Evolutionary conservation across 2,113 vertebrate genomes (phyloP), one percentile per base, ranked within the genome.

Genomic region (Sylvicapra grimmia): DNA sequence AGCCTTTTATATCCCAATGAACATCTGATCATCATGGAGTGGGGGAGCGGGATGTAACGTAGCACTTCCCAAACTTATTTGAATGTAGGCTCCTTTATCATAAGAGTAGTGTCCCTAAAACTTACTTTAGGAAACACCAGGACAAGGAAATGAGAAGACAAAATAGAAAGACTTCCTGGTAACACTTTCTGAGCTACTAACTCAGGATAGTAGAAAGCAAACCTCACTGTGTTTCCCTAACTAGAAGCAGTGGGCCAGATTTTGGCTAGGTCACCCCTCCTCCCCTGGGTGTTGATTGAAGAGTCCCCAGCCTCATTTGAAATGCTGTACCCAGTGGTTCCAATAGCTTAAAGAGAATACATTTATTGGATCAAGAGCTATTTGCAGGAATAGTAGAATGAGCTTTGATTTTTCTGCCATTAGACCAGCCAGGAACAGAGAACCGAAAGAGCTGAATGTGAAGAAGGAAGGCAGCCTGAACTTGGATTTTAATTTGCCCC

Each of bases 111-210:
- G n/a, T 49, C 80, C 68, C 53, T 86, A 94, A 77, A 93, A 90
- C n/a, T 33, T 27, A 63, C 61, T 92, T 92, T 33, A 82, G 75
- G 90, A 93, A 93, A 89, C 40, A 89, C 33, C 33, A 89, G 53
- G 40, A 59, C 84, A 84, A 88, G 85, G 23, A 84, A 72, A 65
- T 33, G 25, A 90, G 85, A 97, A 84, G 80, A 27, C 11, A 49
- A 85, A 85, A 65, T 47, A 80, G 36, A 92, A 23, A 51, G 14
- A 16, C 18, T 56, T 47, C 13, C n/a, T 86, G 21, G 61, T 53
- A 56, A 68, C 11, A 53, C 51, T 72, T 95, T 72, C 91, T 63
- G 33, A 89, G 33, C n/a, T 90, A 18, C 36, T 40, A 53, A 65
- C 29, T 53, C 7, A 15, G 18, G 47, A 11, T 31, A 65, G 8